Percentiles rank a stretch among this genome's conserved stretches.
Evolutionary conservation across 2,888 invertebrate species (phyloP).

Genomic region (Seira ritae): DNA sequence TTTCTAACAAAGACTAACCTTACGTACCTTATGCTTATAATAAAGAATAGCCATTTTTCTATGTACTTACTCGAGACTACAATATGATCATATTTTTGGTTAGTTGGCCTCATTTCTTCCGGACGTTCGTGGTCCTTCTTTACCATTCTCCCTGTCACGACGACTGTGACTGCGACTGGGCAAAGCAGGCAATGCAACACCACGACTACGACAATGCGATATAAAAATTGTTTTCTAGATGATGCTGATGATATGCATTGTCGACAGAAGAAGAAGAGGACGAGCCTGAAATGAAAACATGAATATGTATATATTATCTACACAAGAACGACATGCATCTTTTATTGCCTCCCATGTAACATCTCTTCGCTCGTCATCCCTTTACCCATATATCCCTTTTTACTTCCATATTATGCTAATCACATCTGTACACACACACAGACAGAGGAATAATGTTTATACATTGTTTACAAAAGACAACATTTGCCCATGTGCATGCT

Average conservation of each 20-base stretch:
- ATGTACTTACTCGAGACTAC: too few species aligned
- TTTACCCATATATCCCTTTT: constrained; percentile 5
- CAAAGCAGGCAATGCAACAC: neutral
- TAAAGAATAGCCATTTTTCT: too few species aligned
- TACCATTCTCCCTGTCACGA: constrained; percentile 3
- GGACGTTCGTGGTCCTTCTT: constrained; percentile 31
- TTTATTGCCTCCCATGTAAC: neutral
- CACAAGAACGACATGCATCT: neutral
- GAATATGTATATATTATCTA: neutral
- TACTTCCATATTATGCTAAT: constrained; percentile 16
- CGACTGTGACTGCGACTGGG: too few species aligned
- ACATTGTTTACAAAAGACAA: constrained; percentile 5
- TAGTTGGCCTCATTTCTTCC: constrained; percentile 35
- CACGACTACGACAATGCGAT: neutral
- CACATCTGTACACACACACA: neutral
- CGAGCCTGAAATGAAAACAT: constrained; percentile 5
- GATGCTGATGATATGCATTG: constrained; percentile 1
- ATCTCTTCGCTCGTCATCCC: neutral
- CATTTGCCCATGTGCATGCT: neutral
- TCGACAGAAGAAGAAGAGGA: neutral
- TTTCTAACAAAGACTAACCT: too few species aligned
- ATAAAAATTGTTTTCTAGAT: neutral
- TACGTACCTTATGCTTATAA: too few species aligned
- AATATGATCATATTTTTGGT: constrained; percentile 16
- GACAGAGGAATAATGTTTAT: neutral